These are phyloP conservation scores for Erythrocercus mccallii DNA, from an alignment of 2,113 vertebrate species.

Conservation along the genomic window DNA sequence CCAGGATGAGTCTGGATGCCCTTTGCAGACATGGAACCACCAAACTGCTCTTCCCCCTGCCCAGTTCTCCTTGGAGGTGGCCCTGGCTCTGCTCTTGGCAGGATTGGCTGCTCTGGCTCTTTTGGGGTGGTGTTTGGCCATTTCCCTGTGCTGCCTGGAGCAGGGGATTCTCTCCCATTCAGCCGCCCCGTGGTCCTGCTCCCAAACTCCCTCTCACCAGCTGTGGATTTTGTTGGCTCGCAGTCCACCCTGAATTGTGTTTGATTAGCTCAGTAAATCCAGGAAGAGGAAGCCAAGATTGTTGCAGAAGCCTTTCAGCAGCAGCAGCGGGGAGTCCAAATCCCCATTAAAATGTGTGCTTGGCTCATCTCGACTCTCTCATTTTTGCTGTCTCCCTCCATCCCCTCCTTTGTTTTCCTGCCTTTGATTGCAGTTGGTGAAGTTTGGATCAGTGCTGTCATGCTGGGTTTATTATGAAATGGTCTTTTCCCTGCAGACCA, in stretches of 20 bases:
- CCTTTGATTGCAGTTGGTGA: neutral
- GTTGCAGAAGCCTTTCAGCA: conserved; percentile 35
- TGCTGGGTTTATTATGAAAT: neutral
- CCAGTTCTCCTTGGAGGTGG: neutral
- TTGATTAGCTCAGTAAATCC: conserved; percentile 32
- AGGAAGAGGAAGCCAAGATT: conserved; percentile 37
- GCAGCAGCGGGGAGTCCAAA: neutral
- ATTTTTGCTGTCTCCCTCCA: neutral
- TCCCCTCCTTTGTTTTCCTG: conserved; percentile 3
- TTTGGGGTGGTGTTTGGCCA: neutral
- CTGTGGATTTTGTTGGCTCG: neutral
- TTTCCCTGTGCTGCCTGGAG: neutral
- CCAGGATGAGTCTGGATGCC: neutral
- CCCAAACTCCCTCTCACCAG: neutral
- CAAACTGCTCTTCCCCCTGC: neutral
- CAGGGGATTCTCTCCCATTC: neutral
- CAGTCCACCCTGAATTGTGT: neutral
- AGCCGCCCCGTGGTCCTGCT: neutral
- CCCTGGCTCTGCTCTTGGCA: neutral
- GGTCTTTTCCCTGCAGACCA: neutral
- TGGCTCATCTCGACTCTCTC: neutral
- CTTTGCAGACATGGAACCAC: neutral
- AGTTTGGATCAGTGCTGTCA: conserved; percentile 7
- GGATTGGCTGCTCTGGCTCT: neutral
- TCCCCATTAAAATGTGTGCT: conserved; percentile 47